Percentiles rank a stretch among this genome's conserved stretches.
phyloP scores from a whole-genome alignment of 2,797 vertebrate genomes.

The Morelia viridis region DNA sequence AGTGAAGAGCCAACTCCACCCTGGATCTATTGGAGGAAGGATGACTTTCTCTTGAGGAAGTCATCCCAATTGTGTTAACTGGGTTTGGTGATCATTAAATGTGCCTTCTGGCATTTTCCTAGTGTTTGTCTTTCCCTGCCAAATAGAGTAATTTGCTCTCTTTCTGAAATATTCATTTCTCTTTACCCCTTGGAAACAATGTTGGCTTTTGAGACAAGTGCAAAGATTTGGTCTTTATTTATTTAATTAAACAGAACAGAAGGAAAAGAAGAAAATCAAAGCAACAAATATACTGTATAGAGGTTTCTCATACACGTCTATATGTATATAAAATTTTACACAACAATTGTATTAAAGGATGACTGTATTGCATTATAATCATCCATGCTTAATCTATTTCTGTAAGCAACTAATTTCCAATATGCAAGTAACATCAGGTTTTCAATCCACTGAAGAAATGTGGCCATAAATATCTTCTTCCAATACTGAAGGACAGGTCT shows the following conservation, averaged over 20 bases:
- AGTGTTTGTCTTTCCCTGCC: not conserved
- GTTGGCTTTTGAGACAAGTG: not conserved
- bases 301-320: too few species aligned
- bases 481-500: too few species aligned
- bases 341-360: too few species aligned
- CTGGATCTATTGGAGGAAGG: not conserved
- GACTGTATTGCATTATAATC: too few species aligned
- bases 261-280: too few species aligned
- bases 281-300: too few species aligned
- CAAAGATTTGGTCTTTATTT: not conserved
- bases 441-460: too few species aligned
- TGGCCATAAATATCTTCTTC: too few species aligned
- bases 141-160: not conserved
- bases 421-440: too few species aligned
- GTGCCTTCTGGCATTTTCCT: not conserved
- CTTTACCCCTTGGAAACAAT: constrained; percentile 10
- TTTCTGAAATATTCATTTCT: constrained; percentile 16
- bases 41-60: not conserved
- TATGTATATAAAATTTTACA: too few species aligned
- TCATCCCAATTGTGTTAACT: not conserved
- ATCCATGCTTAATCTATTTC: too few species aligned
- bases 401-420: too few species aligned
- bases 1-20: not conserved
- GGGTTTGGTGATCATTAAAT: constrained; percentile 7
- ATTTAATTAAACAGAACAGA: not conserved